These are phyloP conservation scores for Scolopax bukidnonensis DNA, from an alignment of 2,797 vertebrate species.

Conservation along the genomic window DNA sequence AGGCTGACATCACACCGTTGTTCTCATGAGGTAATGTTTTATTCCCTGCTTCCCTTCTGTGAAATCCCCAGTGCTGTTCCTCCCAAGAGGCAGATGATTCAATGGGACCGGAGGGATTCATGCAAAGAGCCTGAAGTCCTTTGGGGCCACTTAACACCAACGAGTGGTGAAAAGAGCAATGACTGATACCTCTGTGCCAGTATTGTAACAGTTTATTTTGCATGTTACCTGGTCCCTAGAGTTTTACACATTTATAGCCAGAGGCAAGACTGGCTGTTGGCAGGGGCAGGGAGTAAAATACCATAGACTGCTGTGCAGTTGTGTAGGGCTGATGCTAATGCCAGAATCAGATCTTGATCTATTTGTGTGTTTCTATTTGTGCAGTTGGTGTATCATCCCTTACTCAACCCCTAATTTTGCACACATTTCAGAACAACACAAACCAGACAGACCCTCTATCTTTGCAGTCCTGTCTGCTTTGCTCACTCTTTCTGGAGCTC, in stretches of 20 bases:
- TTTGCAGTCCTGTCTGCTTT: neutral
- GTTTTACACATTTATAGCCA: neutral
- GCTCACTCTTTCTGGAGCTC: neutral
- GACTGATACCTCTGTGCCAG: neutral
- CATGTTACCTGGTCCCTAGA: neutral
- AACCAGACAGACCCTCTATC: neutral
- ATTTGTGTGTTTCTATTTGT: neutral
- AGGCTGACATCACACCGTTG: neutral
- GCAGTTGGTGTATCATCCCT: neutral
- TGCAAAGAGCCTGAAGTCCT: neutral
- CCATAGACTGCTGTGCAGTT: neutral
- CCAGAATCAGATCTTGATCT: neutral
- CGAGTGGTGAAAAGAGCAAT: neutral
- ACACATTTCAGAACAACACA: neutral
- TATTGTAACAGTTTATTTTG: neutral
- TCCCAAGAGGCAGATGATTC: neutral
- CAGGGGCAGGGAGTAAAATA: neutral
- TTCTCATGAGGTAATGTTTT: neutral
- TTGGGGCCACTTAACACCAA: neutral
- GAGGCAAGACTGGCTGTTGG: neutral
- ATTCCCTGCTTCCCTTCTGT: neutral
- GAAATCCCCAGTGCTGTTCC: neutral
- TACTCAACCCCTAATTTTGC: neutral
- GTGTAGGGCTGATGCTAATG: neutral
- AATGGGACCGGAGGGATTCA: neutral